Base-by-base conservation (phyloP, 2,888 invertebrate species). In the Athetis lepigone region DNA sequence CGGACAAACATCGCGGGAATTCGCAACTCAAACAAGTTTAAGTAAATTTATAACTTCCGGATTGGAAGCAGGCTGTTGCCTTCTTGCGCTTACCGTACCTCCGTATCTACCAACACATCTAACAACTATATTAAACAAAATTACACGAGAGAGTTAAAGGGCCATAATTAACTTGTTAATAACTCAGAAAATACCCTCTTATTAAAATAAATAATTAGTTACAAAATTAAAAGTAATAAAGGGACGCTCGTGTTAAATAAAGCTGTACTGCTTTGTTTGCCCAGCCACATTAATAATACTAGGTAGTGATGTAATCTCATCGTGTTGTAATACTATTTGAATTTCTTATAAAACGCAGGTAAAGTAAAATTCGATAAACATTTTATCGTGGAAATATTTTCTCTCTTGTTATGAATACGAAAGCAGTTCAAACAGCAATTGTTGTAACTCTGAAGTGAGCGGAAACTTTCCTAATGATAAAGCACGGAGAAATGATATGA, bases 21-120 rank as follows among this genome's bases (percentile, higher is more conserved):
- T 91, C 88, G 83, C 77, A 93, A 94, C 92, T 93, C 90, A 93
- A 94, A 93, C 92, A 94, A 93, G 85, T 93, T 94, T 90, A 92
- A 88, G 89, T 87, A 92, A 93, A 94, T 93, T 93, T 92, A 93
- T 92, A 93, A 93, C 90, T 93, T 93, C 90, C 87, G 88, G 85
- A 89, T 91, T 88, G 86, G 84, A 86, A 85, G 85, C 88, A 81
- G 84, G 79, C 88, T 87, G 89, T 84, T 87, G 85, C 85, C 85
- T 82, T 79, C 79, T 81, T 78, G 77, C 68, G 77, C 62, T 55
- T 23, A 42, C 46, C 59, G 25, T 54, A 60, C 47, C 43, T 19
- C 46, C 19, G 5, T 57, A 69, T 75, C 58, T 68, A 65, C 45
- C 18, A 58, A 71, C 63, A 55, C 52, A 77, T 61, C 54, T 58